Evolutionary conservation across 2,888 invertebrate species (phyloP).

Genomic region (Tipula helvola): DNA sequence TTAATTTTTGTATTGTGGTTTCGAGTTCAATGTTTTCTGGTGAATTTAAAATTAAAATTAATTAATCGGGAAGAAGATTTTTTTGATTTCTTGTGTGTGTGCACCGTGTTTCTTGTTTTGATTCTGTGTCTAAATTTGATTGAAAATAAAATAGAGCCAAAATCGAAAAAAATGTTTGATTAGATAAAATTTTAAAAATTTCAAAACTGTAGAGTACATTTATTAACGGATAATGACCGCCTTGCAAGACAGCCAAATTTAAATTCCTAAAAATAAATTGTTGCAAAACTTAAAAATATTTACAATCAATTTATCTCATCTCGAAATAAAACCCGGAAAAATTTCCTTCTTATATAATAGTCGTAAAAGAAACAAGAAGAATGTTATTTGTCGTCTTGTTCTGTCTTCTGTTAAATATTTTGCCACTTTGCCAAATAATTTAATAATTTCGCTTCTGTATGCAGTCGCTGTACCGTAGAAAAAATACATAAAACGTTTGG

Average conservation of each 20-base stretch:
- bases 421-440: not conserved
- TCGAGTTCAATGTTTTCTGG: not conserved
- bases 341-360: not conserved
- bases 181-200: not conserved
- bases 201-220: not conserved
- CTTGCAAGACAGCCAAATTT: not conserved
- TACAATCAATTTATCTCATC: not conserved
- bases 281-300: not conserved
- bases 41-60: not conserved
- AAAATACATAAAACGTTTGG: not conserved
- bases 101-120: not conserved
- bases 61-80: not conserved
- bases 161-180: not conserved
- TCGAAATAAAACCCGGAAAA: not conserved
- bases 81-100: not conserved
- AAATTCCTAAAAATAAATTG: not conserved
- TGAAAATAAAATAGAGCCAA: not conserved
- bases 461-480: not conserved
- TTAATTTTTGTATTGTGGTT: not conserved
- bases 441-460: not conserved
- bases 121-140: not conserved
- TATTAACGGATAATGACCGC: not conserved
- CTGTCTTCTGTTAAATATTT: not conserved
- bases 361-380: not conserved
- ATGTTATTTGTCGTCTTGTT: not conserved